Evolutionary conservation across 2,113 vertebrate genomes (phyloP).

Genomic region (Loxodonta africana): DNA sequence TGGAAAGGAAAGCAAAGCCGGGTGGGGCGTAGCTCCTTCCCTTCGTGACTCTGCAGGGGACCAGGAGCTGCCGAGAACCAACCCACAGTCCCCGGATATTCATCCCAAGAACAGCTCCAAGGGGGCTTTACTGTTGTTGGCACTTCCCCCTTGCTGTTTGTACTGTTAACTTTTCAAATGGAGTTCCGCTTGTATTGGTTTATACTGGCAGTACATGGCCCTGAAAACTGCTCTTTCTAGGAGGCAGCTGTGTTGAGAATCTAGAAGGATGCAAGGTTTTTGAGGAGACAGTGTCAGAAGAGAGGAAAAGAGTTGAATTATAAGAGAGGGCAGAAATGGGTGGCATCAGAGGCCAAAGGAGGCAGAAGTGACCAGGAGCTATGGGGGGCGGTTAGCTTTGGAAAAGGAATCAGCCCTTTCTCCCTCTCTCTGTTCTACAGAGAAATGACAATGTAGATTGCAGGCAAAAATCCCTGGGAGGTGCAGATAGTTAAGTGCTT

Average conservation of each 20-base stretch:
- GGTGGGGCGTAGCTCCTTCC: not conserved
- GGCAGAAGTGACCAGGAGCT: not conserved
- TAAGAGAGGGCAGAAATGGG: not conserved
- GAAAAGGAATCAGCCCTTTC: not conserved
- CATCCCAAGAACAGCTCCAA: not conserved
- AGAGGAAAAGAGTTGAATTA: not conserved
- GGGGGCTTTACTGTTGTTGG: not conserved
- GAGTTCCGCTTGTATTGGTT: not conserved
- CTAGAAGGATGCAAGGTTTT: not conserved
- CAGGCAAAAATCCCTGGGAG: not conserved
- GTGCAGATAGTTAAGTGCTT: not conserved
- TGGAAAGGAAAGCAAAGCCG: not conserved
- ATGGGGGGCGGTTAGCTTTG: not conserved
- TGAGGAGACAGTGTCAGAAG: not conserved
- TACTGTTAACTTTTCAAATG: not conserved
- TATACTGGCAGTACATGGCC: not conserved
- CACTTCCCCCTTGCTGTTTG: not conserved
- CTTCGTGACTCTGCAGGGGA: not conserved
- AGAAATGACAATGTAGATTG: not conserved
- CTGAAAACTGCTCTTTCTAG: not conserved
- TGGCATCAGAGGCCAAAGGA: not conserved
- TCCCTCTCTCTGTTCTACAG: not conserved
- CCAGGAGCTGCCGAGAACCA: not conserved
- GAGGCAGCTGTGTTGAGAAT: not conserved
- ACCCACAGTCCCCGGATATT: not conserved